Base-by-base conservation (phyloP, 2,888 invertebrate genomes). In the Morpho achilles region DNA sequence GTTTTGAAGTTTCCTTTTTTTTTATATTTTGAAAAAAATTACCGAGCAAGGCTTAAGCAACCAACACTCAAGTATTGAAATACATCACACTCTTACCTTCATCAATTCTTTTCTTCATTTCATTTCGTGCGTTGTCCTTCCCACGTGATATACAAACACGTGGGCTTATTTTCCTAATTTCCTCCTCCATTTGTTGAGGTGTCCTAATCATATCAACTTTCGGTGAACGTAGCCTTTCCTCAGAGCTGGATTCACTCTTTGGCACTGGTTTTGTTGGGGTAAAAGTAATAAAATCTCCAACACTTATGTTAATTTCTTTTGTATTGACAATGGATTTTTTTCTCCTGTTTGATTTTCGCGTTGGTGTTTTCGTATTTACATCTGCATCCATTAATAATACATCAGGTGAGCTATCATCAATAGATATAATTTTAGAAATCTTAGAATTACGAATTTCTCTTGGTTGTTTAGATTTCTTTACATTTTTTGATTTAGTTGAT, bases 111-210 rank as follows among this genome's bases (percentile, higher is more conserved):
- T 79, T 73, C 53, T 78, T 83, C 88, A 82, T 91, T 68, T 94
- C 94, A 50, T 82, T 91, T 42, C 93, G 80, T 0, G 92, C 92
- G 66, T 91, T 93, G 1, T 79, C 84, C 66, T 94, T 94, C 0
- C 94, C 94, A 23, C 93, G 77, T 0, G 92, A 92, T 55, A 91
- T 69, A 0, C 93, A 93, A 0, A 94, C 90, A 72, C 88, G 92
- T 2, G 72, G 72, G 62, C 92, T 92, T 0, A 90, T 78, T 55
- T 81, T 87, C 44, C 71, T 74, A 1, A 69, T 70, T 53, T 75
- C 75, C 7, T 77, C 75, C 0, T 55, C 56, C n/a, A 77, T 75
- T 60, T 82, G 77, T 44, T 80, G 77, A 0, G 84, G 86, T n/a
- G 84, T 86, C 68, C 72, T 67, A 0, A 50, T 56, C 2, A 60